Evolutionary conservation across 23 tunicate genomes (phyloP).

Genomic region (Ciona savignyi): DNA sequence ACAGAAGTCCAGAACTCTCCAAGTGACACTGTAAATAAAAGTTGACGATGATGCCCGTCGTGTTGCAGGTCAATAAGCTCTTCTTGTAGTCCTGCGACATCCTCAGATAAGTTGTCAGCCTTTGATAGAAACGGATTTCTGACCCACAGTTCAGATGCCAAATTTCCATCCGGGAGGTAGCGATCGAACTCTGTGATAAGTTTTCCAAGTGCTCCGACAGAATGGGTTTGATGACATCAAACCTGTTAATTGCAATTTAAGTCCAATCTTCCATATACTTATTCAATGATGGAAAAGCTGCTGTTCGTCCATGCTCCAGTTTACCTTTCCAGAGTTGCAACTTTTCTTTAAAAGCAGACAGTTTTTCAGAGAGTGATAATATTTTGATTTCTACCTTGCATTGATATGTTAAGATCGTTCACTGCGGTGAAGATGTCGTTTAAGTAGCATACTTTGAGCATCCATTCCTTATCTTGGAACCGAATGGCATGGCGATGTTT

Average conservation of each 20-base stretch:
- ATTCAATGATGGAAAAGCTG: conserved; percentile 41
- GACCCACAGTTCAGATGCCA: neutral
- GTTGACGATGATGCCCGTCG: neutral
- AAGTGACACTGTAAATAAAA: neutral
- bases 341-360: conserved; percentile 72
- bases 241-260: conserved; percentile 38
- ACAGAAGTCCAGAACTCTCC: conserved; percentile 1
- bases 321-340: conserved; percentile 20
- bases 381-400: conserved; percentile 53
- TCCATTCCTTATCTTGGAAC: conserved; percentile 30
- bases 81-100: conserved; percentile 12
- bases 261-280: conserved; percentile 58
- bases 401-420: conserved; percentile 36
- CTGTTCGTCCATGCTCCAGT: conserved; percentile 32
- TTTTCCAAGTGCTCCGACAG: conserved; percentile 36
- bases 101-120: conserved; percentile 21
- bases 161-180: conserved; percentile 33
- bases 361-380: conserved; percentile 38
- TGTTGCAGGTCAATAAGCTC: neutral
- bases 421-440: conserved; percentile 34
- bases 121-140: conserved; percentile 9
- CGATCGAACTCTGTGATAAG: conserved; percentile 64
- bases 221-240: conserved; percentile 33
- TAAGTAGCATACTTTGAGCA: conserved; percentile 55
- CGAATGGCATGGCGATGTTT: conserved; percentile 16